phyloP scores from a whole-genome alignment of 2,888 invertebrate species.

The Drosophila flavopinicola region DNA sequence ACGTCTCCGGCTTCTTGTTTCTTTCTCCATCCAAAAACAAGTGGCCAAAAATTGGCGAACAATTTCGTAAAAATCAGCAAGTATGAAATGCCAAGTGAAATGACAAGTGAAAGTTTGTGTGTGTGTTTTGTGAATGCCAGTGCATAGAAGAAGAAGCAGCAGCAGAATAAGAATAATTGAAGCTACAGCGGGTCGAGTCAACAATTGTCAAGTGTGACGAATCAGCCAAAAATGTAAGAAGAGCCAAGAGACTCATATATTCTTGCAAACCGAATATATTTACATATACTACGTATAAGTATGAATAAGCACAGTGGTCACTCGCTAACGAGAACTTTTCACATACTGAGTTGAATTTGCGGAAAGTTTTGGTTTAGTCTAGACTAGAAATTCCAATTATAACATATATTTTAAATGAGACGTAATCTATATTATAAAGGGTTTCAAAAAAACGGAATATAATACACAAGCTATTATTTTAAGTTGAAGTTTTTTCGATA shows the following conservation, averaged over 20 bases:
- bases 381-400: too few relatives aligned
- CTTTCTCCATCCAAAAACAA: background rate
- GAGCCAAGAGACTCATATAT: constrained; percentile 1
- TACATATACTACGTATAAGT: background rate
- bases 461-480: too few relatives aligned
- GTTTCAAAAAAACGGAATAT: too few relatives aligned
- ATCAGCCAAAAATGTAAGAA: constrained; percentile 1
- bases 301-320: background rate
- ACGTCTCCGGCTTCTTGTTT: background rate
- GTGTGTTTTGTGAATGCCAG: background rate
- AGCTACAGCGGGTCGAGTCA: background rate
- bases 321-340: background rate
- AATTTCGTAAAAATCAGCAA: constrained; percentile 2
- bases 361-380: too few relatives aligned
- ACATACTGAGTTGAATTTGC: too few relatives aligned
- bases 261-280: background rate
- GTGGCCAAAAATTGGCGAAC: background rate
- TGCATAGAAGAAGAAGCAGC: background rate
- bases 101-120: background rate
- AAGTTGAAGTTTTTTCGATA: too few relatives aligned
- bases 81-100: constrained; percentile 6
- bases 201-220: background rate
- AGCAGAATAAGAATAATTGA: background rate
- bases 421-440: too few relatives aligned
- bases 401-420: too few relatives aligned